These are phyloP conservation scores for Brachionus manjavacas DNA, from an alignment of 1,140 invertebrate species.

Conservation along the genomic window DNA sequence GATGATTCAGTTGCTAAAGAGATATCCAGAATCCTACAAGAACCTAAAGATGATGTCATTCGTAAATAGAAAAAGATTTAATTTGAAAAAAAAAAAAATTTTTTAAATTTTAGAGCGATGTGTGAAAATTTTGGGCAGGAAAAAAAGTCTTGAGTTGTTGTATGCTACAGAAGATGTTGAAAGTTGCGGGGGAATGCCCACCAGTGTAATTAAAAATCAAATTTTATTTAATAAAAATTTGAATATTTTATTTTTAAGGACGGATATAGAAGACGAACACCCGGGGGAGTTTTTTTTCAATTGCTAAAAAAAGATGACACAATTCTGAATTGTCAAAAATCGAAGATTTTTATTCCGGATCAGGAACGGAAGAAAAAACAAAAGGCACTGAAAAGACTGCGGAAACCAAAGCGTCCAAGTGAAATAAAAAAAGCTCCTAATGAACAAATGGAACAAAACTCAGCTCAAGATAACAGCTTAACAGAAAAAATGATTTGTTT, in stretches of 20 bases:
- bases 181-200: conserved; percentile 73
- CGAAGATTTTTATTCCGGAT: conserved; percentile 26
- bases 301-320: conserved; percentile 67
- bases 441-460: not conserved
- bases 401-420: not conserved
- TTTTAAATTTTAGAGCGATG: conserved; percentile 62
- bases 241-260: conserved; percentile 60
- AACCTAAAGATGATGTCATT: conserved; percentile 48
- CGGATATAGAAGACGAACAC: conserved; percentile 71
- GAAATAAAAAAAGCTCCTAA: not conserved
- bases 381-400: conserved; percentile 10
- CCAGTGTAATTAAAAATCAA: conserved; percentile 62
- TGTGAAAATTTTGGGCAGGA: conserved; percentile 67
- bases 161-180: conserved; percentile 73
- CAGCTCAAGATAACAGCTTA: not conserved
- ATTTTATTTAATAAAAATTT: not conserved
- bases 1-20: conserved; percentile 44
- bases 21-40: conserved; percentile 46
- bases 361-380: not conserved
- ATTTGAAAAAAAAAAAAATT: not conserved
- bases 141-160: conserved; percentile 70
- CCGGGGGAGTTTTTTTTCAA: conserved; percentile 76
- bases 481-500: not conserved
- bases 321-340: conserved; percentile 31
- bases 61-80: conserved; percentile 45